Conservation (phyloP, 2,888 invertebrate genomes). For the Andrena haemorrhoa region DNA sequence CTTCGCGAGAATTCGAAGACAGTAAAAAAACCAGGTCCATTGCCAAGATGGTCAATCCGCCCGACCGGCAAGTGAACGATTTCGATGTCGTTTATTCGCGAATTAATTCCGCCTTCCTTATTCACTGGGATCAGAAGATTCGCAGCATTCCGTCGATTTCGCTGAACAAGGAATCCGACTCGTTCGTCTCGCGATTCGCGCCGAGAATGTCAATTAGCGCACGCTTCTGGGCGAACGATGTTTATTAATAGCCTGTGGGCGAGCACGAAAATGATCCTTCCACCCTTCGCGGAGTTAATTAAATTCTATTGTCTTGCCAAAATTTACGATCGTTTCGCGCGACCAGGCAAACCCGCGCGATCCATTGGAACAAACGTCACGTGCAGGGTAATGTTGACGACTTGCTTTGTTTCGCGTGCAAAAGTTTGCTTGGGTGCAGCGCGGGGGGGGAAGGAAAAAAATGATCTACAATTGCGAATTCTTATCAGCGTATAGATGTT, state of each 20-base stretch:
- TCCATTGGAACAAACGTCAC: background rate
- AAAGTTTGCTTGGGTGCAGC: too few relatives aligned
- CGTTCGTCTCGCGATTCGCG: slow-evolving; percentile 5
- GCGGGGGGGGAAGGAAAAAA: too few relatives aligned
- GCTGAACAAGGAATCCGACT: background rate
- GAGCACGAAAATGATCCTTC: slow-evolving; percentile 17
- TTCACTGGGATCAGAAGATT: background rate
- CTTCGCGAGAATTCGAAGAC: slow-evolving; percentile 11
- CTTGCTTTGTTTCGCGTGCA: too few relatives aligned
- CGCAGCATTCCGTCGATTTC: slow-evolving; percentile 6
- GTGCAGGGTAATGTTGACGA: too few relatives aligned
- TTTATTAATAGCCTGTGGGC: slow-evolving; percentile 25
- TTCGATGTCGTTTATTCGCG: background rate
- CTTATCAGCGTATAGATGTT: too few relatives aligned
- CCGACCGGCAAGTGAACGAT: background rate
- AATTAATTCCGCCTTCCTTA: background rate
- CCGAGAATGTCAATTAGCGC: slow-evolving; percentile 30
- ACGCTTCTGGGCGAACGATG: slow-evolving; percentile 11
- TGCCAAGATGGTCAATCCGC: background rate
- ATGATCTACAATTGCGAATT: too few relatives aligned
- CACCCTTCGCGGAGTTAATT: slow-evolving; percentile 27
- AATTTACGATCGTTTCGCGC: slow-evolving; percentile 21
- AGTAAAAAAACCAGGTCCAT: background rate
- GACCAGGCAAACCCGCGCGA: background rate
- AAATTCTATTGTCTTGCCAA: slow-evolving; percentile 27